Evolutionary conservation across 2,797 vertebrate genomes (phyloP), one percentile per base, ranked within the genome.

Genomic region (Mormyrus hasselquistii): DNA sequence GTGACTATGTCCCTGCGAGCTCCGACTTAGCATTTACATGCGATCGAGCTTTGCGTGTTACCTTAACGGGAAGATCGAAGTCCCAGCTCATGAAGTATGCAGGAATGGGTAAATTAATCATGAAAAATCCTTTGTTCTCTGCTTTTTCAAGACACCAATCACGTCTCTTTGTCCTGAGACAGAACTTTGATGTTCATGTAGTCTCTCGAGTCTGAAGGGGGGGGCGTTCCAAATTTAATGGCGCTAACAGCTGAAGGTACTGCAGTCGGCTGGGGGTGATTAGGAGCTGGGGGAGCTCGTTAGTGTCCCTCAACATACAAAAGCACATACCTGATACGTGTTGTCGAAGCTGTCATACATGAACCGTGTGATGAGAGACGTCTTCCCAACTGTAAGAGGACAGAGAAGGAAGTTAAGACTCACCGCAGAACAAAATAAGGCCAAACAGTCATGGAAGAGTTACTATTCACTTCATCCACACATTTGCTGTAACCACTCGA

Each of bases 341-440:
- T 96, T 96, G 95, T 96, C 96, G 91, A 96, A 96, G 94, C 96
- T 96, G 96, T 96, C 96, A 91, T 96, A 96, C 96, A 96, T 96
- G 95, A 96, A 96, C 88, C 96, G 94, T 49, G 96, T 96, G 94
- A 96, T 96, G 95, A 96, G 94, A 91, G 96, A 96, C 10, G 96
- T 96, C 94, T 96, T 96, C 90, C 96, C 96, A 92, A 96, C 96
- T 96, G 95, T 92, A 96, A 95, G 90, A 95, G 90, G 94, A 93
- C 90, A 93, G 89, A 93, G 52, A 93, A 82, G 92, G 89, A 87
- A 88, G 19, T 93, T 91, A 92, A 90, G 92, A 91, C 84, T 38
- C 49, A 14, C 10, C 10, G 5, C 38, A n/a, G 16, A 22, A 16
- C 25, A 47, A 47, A 10, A n/a, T 87, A 87, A 44, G 3, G 86